A percentile compares a stretch with the other conserved stretches of the same genome.
These are phyloP conservation scores for Oikopleura dioica DNA, from an alignment of 23 tunicate species.

Conservation along the genomic window DNA sequence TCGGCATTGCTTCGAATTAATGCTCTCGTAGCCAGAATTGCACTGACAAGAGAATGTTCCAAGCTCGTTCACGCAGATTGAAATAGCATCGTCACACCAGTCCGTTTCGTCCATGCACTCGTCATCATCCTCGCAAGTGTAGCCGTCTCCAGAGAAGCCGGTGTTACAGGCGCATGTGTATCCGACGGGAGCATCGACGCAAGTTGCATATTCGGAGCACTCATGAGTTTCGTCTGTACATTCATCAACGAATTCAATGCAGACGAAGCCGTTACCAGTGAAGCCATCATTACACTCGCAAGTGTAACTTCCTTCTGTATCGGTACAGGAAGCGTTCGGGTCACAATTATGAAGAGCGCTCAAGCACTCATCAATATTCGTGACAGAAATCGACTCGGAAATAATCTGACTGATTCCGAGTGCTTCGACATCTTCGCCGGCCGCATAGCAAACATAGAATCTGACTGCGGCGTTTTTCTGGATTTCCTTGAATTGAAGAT, in stretches of 20 bases:
- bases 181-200: conserved; percentile 14
- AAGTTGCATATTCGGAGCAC: conserved; percentile 12
- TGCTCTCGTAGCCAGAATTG: neutral
- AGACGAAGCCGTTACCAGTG: neutral
- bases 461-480: neutral
- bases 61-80: neutral
- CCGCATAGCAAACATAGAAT: neutral
- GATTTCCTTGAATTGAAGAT: neutral
- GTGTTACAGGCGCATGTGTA: conserved; percentile 1
- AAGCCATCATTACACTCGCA: neutral
- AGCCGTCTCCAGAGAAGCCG: conserved; percentile 15
- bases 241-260: conserved; percentile 19
- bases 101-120: neutral
- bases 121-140: conserved; percentile 9
- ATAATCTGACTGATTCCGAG: neutral
- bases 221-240: neutral
- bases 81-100: neutral
- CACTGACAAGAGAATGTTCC: neutral
- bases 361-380: neutral
- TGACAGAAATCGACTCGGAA: neutral
- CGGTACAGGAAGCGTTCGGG: neutral
- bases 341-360: neutral
- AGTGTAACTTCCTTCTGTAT: neutral
- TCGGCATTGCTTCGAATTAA: neutral
- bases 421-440: neutral